Evolutionary conservation across 2,113 vertebrate genomes (phyloP).

Genomic region (Lipotes vexillifer): DNA sequence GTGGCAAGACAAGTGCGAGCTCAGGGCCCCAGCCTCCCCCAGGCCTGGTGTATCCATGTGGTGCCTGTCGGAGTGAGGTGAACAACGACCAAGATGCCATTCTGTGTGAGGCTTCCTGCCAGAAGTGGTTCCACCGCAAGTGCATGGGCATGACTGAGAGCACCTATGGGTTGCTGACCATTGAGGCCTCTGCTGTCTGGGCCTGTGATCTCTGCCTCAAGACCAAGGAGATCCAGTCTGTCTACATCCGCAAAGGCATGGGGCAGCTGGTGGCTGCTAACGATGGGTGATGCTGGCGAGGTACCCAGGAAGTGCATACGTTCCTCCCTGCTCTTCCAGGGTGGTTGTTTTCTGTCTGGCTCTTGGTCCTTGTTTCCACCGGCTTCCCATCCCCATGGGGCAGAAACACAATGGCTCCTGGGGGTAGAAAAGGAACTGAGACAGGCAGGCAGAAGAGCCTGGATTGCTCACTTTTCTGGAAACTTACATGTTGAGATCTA

Average conservation of each 20-base stretch:
- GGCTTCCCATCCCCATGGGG: not conserved
- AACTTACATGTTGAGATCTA: not conserved
- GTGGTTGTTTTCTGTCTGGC: not conserved
- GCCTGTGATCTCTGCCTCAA: conserved; percentile 98
- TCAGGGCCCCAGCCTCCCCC: conserved; percentile 81
- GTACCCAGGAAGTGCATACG: not conserved
- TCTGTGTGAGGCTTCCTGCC: conserved; percentile 95
- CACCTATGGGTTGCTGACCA: conserved; percentile 94
- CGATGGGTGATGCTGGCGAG: conserved; percentile 83
- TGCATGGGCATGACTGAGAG: conserved; percentile 97
- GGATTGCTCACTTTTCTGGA: not conserved
- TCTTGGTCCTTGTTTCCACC: conserved; percentile 32
- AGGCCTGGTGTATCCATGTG: conserved; percentile 91
- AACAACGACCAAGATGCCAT: conserved; percentile 98
- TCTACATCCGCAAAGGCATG: conserved; percentile 94
- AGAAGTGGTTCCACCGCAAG: conserved; percentile 98
- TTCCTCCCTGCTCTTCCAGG: not conserved
- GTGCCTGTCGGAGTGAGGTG: conserved; percentile 93
- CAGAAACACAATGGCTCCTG: conserved; percentile 17
- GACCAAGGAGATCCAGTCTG: conserved; percentile 98
- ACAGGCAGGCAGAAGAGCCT: conserved; percentile 10
- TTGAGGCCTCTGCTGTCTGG: conserved; percentile 95
- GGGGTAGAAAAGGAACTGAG: conserved; percentile 12
- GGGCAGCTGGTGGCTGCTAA: conserved; percentile 96
- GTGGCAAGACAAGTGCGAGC: conserved; percentile 58